A percentile compares a stretch with the other conserved stretches of the same genome.
phyloP scores from a whole-genome alignment of 2,113 vertebrate genomes.

The Cyprinodon brontotheroides region DNA sequence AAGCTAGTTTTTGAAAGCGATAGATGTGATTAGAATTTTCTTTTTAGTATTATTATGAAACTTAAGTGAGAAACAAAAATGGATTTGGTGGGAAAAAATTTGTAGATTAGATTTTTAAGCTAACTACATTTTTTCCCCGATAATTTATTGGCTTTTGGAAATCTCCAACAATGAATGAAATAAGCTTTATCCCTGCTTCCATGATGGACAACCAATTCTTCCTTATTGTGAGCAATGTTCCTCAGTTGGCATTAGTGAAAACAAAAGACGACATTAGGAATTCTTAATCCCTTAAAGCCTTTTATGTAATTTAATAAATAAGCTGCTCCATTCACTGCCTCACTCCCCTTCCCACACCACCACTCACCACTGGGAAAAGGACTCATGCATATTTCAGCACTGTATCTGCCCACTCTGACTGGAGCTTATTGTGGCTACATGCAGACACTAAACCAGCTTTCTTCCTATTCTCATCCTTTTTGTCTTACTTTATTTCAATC shows the following conservation, averaged over 20 bases:
- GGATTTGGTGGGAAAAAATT: slow-evolving; percentile 24
- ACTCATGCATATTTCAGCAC: slow-evolving; percentile 78
- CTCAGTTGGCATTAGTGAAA: slow-evolving; percentile 48
- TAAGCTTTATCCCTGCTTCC: slow-evolving; percentile 45
- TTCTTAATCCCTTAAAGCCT: slow-evolving; percentile 70
- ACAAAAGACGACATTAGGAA: slow-evolving; percentile 65
- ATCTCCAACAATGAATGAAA: slow-evolving; percentile 58
- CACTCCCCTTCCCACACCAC: slow-evolving; percentile 3
- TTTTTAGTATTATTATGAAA: too few relatives aligned
- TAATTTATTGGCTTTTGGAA: slow-evolving; percentile 25
- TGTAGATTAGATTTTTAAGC: too few relatives aligned
- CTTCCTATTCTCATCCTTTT: slow-evolving; percentile 35
- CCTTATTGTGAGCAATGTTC: slow-evolving; percentile 33
- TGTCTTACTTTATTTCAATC: slow-evolving; percentile 34
- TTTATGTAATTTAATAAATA: slow-evolving; percentile 77
- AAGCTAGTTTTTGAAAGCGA: too few relatives aligned
- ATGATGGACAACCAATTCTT: slow-evolving; percentile 42
- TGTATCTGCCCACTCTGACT: slow-evolving; percentile 66
- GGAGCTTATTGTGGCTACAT: slow-evolving; percentile 68
- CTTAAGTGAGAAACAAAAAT: too few relatives aligned
- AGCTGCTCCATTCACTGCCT: slow-evolving; percentile 30
- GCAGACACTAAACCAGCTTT: slow-evolving; percentile 61
- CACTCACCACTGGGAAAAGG: slow-evolving; percentile 56
- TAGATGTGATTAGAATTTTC: too few relatives aligned
- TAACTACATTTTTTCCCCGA: neutral